These are phyloP conservation scores for Eucera pruinosa DNA, from an alignment of 2,888 invertebrate species.

Conservation along the genomic window DNA sequence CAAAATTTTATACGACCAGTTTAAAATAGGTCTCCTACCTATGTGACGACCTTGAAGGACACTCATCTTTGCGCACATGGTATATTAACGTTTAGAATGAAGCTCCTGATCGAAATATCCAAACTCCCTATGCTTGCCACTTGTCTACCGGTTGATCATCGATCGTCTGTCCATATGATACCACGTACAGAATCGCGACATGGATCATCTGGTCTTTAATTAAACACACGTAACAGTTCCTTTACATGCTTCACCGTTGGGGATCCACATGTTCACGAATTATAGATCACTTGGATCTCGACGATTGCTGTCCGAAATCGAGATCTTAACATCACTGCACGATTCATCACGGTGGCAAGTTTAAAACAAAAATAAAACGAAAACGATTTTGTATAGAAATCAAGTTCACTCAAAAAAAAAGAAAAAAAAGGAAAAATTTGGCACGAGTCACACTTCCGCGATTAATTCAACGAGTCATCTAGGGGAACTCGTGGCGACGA, in stretches of 20 bases:
- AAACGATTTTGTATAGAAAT: background rate
- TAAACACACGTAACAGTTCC: slow-evolving; percentile 20
- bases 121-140: slow-evolving; percentile 13
- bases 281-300: background rate
- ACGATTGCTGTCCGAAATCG: background rate
- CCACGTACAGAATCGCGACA: background rate
- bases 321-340: slow-evolving; percentile 9
- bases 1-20: background rate
- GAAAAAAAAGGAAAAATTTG: background rate
- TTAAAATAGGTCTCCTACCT: slow-evolving; percentile 74
- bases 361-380: background rate
- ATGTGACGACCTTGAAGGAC: slow-evolving; percentile 83
- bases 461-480: background rate
- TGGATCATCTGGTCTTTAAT: slow-evolving; percentile 16
- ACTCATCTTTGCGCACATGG: slow-evolving; percentile 84
- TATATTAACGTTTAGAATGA: slow-evolving; percentile 57
- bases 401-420: no score
- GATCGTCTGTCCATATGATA: background rate
- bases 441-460: slow-evolving; percentile 21
- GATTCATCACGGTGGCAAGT: slow-evolving; percentile 21
- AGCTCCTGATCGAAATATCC: slow-evolving; percentile 31
- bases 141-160: slow-evolving; percentile 1
- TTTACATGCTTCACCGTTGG: background rate
- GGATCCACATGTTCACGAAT: background rate
- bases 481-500: background rate